These are phyloP conservation scores for Drosophila orosa DNA, from an alignment of 1,140 invertebrate genomes.

Conservation along the genomic window DNA sequence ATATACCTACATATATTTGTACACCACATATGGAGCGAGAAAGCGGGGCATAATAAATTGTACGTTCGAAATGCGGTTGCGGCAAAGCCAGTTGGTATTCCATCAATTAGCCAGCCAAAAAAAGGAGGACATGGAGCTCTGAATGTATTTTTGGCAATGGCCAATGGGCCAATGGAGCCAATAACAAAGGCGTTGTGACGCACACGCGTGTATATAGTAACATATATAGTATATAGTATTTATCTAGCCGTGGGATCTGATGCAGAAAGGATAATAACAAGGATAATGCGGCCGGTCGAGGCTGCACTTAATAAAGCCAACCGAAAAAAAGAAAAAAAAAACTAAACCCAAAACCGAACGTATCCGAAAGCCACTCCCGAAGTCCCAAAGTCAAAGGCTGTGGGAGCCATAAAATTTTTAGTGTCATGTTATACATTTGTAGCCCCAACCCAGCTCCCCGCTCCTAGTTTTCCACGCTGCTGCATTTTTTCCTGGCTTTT, in stretches of 20 bases:
- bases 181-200: slow-evolving; percentile 30
- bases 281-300: slow-evolving; percentile 17
- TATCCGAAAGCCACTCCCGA: slow-evolving; percentile 13
- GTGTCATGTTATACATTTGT: slow-evolving; percentile 76
- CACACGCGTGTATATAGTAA: slow-evolving; percentile 19
- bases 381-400: slow-evolving; percentile 49
- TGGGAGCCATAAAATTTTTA: slow-evolving; percentile 61
- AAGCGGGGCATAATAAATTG: slow-evolving; percentile 19
- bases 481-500: slow-evolving; percentile 13
- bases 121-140: not conserved
- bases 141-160: slow-evolving; percentile 25
- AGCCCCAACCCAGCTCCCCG: not conserved
- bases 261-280: slow-evolving; percentile 10
- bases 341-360: slow-evolving; percentile 5
- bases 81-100: slow-evolving; percentile 19
- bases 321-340: not conserved
- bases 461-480: not conserved
- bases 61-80: slow-evolving; percentile 31
- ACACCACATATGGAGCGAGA: not conserved
- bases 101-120: slow-evolving; percentile 43
- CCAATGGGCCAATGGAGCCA: not conserved
- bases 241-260: slow-evolving; percentile 17
- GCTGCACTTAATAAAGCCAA: slow-evolving; percentile 41
- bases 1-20: too few relatives aligned
- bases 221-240: not conserved